A percentile compares a stretch with the other conserved stretches of the same genome.
Conservation (phyloP, 2,113 vertebrate genomes). For the Embiotoca jacksoni region DNA sequence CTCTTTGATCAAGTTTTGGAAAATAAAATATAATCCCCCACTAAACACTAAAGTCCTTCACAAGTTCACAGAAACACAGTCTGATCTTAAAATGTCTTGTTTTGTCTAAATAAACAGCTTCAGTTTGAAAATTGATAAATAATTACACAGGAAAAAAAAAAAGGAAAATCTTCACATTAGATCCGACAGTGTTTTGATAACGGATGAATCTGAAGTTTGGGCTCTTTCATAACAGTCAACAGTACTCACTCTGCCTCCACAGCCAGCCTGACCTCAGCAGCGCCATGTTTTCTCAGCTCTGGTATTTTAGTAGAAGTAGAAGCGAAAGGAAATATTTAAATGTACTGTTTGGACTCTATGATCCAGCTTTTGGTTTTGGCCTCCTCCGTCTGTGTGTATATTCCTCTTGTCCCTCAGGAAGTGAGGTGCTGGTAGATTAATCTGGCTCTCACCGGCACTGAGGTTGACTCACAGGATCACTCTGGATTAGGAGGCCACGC, state of each 20-base stretch:
- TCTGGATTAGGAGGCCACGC: conserved; percentile 76
- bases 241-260: conserved; percentile 92
- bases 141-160: too few relatives aligned
- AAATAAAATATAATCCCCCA: neutral
- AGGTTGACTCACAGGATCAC: conserved; percentile 71
- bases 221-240: too few relatives aligned
- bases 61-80: neutral
- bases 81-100: too few relatives aligned
- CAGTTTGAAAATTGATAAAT: too few relatives aligned
- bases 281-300: conserved; percentile 81
- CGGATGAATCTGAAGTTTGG: too few relatives aligned
- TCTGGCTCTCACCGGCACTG: conserved; percentile 45
- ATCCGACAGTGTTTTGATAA: too few relatives aligned
- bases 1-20: too few relatives aligned
- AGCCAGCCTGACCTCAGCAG: conserved; percentile 95
- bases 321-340: neutral
- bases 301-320: neutral
- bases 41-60: neutral
- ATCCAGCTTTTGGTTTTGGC: neutral
- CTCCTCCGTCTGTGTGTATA: conserved; percentile 24
- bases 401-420: neutral
- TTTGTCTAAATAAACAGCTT: too few relatives aligned
- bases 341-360: neutral
- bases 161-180: too few relatives aligned
- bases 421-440: conserved; percentile 50